Conservation (phyloP, 2,113 vertebrate genomes). For the Hippocampus zosterae region DNA sequence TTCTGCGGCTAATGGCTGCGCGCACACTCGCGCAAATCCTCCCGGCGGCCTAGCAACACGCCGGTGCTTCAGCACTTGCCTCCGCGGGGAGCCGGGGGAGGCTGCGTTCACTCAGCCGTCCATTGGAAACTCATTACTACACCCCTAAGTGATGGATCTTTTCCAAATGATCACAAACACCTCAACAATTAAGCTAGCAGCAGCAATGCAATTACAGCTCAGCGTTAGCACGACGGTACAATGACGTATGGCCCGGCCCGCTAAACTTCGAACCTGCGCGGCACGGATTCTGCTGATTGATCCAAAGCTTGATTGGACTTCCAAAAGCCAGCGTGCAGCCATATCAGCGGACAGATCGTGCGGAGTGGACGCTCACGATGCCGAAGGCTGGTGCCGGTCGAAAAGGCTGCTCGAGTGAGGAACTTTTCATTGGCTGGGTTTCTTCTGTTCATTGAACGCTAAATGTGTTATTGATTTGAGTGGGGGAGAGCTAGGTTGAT, state of each 20-base stretch:
- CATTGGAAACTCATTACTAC: constrained; percentile 74
- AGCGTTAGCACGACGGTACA: constrained; percentile 52
- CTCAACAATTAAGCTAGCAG: constrained; percentile 72
- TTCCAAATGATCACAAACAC: constrained; percentile 71
- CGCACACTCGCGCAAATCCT: constrained; percentile 26
- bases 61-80: constrained; percentile 51
- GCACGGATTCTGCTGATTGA: constrained; percentile 67
- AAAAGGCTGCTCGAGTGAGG: constrained; percentile 2
- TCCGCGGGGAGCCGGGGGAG: constrained; percentile 52
- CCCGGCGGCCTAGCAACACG: constrained; percentile 35
- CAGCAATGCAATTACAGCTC: constrained; percentile 70
- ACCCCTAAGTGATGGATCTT: constrained; percentile 72
- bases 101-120: constrained; percentile 48
- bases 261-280: constrained; percentile 58
- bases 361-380: constrained; percentile 45
- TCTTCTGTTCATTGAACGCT: not conserved
- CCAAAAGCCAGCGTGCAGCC: constrained; percentile 53
- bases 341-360: constrained; percentile 44
- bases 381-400: constrained; percentile 5
- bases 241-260: constrained; percentile 61
- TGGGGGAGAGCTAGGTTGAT: not conserved
- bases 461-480: not conserved
- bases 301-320: constrained; percentile 59
- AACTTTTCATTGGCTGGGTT: not conserved
- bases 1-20: constrained; percentile 27